phyloP scores from a whole-genome alignment of 2,113 vertebrate genomes.

The Pituophis catenifer region DNA sequence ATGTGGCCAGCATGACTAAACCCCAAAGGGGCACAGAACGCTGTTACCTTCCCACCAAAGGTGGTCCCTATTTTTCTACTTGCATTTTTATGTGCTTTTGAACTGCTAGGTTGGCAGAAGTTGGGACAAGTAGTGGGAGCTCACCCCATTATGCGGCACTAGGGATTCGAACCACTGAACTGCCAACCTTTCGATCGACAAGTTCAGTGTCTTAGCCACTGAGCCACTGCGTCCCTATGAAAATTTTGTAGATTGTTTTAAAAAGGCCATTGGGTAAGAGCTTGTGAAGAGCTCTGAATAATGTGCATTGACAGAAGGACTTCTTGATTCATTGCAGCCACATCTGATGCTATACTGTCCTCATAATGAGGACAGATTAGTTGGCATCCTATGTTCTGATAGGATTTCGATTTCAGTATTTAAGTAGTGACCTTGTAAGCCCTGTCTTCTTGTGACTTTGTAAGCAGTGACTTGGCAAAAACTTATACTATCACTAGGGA shows the following conservation, averaged over 20 bases:
- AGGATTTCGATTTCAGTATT: neutral
- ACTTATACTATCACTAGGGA: neutral
- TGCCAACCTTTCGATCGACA: too few species aligned
- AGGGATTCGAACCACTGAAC: too few species aligned
- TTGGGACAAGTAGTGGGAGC: too few species aligned
- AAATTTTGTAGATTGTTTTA: neutral
- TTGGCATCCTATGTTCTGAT: neutral
- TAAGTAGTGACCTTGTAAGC: neutral
- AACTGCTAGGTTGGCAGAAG: too few species aligned
- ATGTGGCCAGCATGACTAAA: too few species aligned
- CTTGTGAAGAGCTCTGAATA: neutral
- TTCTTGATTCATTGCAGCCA: neutral
- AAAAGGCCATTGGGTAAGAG: neutral
- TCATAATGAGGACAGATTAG: neutral
- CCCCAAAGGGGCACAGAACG: too few species aligned
- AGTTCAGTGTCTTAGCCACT: too few species aligned
- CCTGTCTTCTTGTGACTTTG: neutral
- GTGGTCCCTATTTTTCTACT: too few species aligned
- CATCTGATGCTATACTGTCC: neutral
- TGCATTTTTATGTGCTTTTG: too few species aligned
- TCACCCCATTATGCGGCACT: too few species aligned
- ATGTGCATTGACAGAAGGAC: neutral
- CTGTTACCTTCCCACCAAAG: too few species aligned
- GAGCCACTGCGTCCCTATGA: neutral
- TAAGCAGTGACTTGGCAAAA: neutral